Conservation (phyloP, 2,888 invertebrate species). For the Drosophila heteroneura region DNA sequence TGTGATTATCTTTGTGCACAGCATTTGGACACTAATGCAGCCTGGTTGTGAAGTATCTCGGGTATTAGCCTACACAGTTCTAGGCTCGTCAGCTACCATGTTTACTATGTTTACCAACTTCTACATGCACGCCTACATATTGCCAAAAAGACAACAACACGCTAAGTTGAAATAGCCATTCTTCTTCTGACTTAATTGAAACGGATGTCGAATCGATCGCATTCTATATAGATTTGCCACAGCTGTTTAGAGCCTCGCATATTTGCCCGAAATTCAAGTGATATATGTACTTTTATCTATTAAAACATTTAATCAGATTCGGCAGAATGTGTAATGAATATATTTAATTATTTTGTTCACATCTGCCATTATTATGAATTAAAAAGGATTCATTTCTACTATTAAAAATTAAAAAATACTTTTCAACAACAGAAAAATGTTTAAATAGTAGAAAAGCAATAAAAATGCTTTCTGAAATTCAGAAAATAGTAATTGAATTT, state of each 20-base stretch:
- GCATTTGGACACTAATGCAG: constrained; percentile 41
- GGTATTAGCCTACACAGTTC: not conserved
- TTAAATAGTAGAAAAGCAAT: not conserved
- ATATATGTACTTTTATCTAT: not conserved
- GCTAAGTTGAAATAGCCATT: not conserved
- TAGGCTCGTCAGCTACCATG: constrained; percentile 39
- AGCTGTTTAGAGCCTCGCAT: not conserved
- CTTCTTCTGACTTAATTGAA: not conserved
- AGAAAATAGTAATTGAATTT: not conserved
- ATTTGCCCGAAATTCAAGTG: not conserved
- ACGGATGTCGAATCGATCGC: not conserved
- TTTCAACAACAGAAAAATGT: not conserved
- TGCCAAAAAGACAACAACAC: not conserved
- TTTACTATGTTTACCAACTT: constrained; percentile 56
- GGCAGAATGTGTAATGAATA: not conserved
- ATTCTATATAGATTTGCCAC: not conserved
- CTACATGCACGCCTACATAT: constrained; percentile 38
- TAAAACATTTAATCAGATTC: not conserved
- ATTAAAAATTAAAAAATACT: not conserved
- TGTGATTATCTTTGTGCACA: constrained; percentile 40
- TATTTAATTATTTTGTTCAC: not conserved
- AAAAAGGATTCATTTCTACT: not conserved
- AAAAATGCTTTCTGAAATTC: not conserved
- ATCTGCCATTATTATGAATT: too few species aligned
- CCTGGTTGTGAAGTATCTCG: constrained; percentile 40